These are phyloP conservation scores for Panorpa germanica DNA, from an alignment of 2,888 invertebrate species.

Conservation along the genomic window DNA sequence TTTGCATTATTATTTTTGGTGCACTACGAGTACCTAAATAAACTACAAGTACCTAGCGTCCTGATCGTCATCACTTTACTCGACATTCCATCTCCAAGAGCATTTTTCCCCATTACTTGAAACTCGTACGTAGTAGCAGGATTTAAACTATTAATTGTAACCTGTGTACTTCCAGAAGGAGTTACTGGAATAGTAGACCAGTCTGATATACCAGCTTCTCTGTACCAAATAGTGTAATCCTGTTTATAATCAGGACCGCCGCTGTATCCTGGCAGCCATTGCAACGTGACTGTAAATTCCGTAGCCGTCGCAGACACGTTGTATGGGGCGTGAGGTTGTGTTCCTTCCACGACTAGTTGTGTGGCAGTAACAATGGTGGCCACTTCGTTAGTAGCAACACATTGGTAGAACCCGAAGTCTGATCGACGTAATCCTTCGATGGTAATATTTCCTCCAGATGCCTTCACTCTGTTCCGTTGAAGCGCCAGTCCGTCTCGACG, in stretches of 20 bases:
- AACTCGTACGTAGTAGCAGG: conserved; percentile 90
- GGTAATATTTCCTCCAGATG: conserved; percentile 76
- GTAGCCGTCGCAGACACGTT: conserved; percentile 81
- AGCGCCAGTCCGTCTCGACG: conserved; percentile 66
- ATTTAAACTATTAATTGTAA: conserved; percentile 76
- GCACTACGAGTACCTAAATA: too few species aligned
- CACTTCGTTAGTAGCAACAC: conserved; percentile 88
- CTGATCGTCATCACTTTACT: conserved; percentile 80
- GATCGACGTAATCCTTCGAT: conserved; percentile 70
- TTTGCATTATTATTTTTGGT: too few species aligned
- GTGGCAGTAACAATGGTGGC: conserved; percentile 85
- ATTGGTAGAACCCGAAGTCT: conserved; percentile 92
- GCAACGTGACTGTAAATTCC: conserved; percentile 76
- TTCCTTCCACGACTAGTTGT: conserved; percentile 80
- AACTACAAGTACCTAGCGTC: conserved; percentile 85
- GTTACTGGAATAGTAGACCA: conserved; percentile 90
- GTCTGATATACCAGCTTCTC: conserved; percentile 70
- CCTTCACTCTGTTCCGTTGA: conserved; percentile 60
- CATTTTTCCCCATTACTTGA: conserved; percentile 88
- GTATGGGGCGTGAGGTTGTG: conserved; percentile 93
- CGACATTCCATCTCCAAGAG: conserved; percentile 88
- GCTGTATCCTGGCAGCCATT: conserved; percentile 90
- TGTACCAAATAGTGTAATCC: conserved; percentile 88
- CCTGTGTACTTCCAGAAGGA: conserved; percentile 73
- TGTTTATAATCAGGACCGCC: conserved; percentile 91